phyloP scores from a whole-genome alignment of 2,113 vertebrate genomes.

The Trematocara variabile region DNA sequence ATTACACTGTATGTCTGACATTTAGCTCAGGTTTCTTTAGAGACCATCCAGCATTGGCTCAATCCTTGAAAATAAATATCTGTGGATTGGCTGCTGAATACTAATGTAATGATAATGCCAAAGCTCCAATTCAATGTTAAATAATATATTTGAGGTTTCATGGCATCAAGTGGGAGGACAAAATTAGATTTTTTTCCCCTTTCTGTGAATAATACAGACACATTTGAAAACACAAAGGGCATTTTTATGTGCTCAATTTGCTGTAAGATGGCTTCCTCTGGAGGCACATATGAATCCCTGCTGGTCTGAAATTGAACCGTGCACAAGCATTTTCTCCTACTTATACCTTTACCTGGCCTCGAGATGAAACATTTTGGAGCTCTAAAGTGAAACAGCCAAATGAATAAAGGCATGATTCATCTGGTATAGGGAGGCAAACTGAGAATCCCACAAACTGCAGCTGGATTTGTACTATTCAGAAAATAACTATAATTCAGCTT shows the following conservation, averaged over 20 bases:
- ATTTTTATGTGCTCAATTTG: neutral
- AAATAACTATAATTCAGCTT: neutral
- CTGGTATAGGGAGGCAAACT: neutral
- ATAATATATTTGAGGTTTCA: slow-evolving; percentile 1
- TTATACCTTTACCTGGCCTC: neutral
- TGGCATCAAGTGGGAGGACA: neutral
- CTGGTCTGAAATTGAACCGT: neutral
- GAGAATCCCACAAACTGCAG: neutral
- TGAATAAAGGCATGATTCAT: neutral
- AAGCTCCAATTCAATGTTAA: neutral
- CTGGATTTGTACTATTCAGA: neutral
- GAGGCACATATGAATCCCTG: neutral
- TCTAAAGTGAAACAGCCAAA: neutral
- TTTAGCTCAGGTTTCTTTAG: slow-evolving; percentile 28
- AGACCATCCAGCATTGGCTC: neutral
- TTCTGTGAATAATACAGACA: neutral
- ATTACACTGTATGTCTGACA: slow-evolving; percentile 21
- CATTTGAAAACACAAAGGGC: neutral
- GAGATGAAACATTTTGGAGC: neutral
- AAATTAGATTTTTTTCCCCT: neutral
- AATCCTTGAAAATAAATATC: neutral
- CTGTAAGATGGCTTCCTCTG: neutral
- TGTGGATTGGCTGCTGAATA: neutral
- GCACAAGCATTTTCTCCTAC: neutral
- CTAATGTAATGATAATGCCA: slow-evolving; percentile 17